phyloP scores from a whole-genome alignment of 2,113 vertebrate species.

The Crotophaga sulcirostris region DNA sequence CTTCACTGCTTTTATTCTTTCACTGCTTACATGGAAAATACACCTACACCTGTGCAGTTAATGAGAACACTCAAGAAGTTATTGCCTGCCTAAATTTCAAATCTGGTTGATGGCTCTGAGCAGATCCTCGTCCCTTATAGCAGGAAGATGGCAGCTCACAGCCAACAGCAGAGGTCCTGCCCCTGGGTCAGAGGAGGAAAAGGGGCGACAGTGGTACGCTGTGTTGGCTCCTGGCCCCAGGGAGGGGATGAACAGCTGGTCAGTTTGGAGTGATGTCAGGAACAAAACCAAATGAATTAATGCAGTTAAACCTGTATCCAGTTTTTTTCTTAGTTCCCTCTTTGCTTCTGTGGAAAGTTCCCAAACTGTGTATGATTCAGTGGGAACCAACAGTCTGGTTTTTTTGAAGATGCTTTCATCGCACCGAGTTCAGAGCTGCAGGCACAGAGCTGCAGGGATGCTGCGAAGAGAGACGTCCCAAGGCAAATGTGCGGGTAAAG shows the following conservation, averaged over 20 bases:
- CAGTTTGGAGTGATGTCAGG: background rate
- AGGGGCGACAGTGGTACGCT: background rate
- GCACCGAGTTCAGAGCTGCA: fast-evolving
- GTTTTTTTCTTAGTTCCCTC: background rate
- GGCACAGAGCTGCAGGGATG: background rate
- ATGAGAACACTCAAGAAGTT: background rate
- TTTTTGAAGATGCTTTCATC: background rate
- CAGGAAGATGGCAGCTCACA: background rate
- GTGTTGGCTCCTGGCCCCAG: background rate
- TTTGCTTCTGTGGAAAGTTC: background rate
- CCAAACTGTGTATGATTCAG: fast-evolving
- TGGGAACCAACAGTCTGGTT: too few species aligned
- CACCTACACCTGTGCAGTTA: fast-evolving
- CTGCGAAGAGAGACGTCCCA: background rate
- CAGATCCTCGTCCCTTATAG: background rate
- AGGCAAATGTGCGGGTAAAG: fast-evolving
- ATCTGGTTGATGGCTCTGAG: background rate
- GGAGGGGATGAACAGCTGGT: background rate
- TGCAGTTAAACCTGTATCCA: background rate
- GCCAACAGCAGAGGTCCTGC: background rate
- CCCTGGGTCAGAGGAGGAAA: background rate
- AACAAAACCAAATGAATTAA: background rate
- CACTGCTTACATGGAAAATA: background rate
- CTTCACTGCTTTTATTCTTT: background rate
- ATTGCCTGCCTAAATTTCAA: background rate